Conservation (phyloP, 2,113 vertebrate genomes). For the Lophius piscatorius region DNA sequence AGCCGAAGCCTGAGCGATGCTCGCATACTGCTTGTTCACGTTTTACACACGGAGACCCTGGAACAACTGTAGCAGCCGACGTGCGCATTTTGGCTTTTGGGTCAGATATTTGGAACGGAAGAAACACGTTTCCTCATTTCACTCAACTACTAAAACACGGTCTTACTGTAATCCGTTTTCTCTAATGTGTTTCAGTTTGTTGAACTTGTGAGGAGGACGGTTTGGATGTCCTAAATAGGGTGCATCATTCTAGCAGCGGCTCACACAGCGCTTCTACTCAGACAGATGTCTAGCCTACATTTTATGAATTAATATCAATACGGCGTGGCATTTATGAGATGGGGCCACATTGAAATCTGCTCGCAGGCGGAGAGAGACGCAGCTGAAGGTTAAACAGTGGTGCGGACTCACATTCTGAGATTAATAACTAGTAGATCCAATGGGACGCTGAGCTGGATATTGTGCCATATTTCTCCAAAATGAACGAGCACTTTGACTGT, state of each 20-base stretch:
- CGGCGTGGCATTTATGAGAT: constrained; percentile 53
- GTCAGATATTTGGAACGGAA: constrained; percentile 67
- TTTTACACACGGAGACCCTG: constrained; percentile 55
- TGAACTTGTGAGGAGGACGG: constrained; percentile 25
- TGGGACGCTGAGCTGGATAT: constrained; percentile 49
- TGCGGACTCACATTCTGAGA: constrained; percentile 51
- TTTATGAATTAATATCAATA: constrained; percentile 64
- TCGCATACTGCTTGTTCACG: constrained; percentile 41
- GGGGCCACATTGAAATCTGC: constrained; percentile 49
- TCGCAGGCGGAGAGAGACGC: constrained; percentile 29
- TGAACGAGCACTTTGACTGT: constrained; percentile 63
- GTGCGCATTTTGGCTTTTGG: constrained; percentile 74
- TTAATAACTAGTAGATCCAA: constrained; percentile 55
- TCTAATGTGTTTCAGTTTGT: constrained; percentile 19
- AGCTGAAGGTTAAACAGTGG: constrained; percentile 49
- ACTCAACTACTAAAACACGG: neutral
- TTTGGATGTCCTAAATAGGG: constrained; percentile 6
- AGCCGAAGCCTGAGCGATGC: constrained; percentile 45
- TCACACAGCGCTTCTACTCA: constrained; percentile 28
- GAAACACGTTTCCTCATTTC: constrained; percentile 47
- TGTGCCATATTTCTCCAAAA: constrained; percentile 61
- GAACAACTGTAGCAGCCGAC: constrained; percentile 72
- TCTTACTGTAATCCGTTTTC: neutral
- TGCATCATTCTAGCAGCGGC: constrained; percentile 14
- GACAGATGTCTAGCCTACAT: constrained; percentile 61